These are phyloP conservation scores for Aphis gossypii DNA, from an alignment of 1,140 invertebrate species.

Conservation along the genomic window DNA sequence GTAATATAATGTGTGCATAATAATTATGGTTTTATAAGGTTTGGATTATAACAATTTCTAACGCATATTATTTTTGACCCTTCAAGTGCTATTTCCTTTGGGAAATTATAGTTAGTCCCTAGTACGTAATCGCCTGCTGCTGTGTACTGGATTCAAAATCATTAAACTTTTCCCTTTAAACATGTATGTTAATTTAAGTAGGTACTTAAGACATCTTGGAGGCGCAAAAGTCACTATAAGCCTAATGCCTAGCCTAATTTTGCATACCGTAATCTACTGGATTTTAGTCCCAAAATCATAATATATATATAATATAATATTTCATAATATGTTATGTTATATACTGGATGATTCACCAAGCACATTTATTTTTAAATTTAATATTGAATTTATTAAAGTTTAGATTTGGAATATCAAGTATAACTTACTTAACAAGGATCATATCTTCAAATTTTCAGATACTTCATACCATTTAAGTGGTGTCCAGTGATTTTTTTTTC, in stretches of 20 bases:
- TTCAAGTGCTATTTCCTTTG: background rate
- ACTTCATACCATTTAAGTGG: too few relatives aligned
- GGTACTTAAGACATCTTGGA: background rate
- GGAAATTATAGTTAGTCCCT: background rate
- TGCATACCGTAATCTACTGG: background rate
- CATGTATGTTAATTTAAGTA: background rate
- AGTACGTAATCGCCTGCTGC: background rate
- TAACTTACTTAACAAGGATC: too few relatives aligned
- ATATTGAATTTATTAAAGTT: background rate
- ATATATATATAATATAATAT: background rate
- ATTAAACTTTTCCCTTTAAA: slow-evolving; percentile 12
- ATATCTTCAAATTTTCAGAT: too few relatives aligned
- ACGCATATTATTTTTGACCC: background rate
- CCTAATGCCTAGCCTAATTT: background rate
- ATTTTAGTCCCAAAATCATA: background rate
- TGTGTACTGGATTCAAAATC: background rate
- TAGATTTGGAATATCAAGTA: too few relatives aligned
- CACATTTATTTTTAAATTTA: background rate
- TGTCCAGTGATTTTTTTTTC: too few relatives aligned
- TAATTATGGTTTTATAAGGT: background rate
- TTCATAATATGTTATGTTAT: too few relatives aligned
- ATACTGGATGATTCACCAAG: background rate
- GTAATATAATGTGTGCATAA: background rate
- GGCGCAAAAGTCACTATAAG: slow-evolving; percentile 3
- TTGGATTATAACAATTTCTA: background rate